Evolutionary conservation across 2,888 invertebrate genomes (phyloP).

Genomic region (Polyommatus icarus): DNA sequence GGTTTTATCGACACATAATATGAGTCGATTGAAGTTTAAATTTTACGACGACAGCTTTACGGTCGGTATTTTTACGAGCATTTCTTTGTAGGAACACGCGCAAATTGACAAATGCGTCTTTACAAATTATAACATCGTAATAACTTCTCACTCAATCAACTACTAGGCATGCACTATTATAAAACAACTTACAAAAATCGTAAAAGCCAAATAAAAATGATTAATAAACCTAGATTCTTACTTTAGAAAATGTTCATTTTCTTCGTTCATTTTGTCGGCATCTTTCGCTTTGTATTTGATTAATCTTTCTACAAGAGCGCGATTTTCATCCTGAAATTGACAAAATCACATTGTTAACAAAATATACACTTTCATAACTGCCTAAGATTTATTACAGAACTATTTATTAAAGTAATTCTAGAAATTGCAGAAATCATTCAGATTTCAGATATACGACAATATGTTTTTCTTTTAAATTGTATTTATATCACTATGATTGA

Average conservation of each 20-base stretch:
- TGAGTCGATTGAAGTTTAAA: not conserved
- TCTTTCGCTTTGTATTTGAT: constrained; percentile 96
- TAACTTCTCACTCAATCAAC: constrained; percentile 23
- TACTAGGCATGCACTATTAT: constrained; percentile 26
- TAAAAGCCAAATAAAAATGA: constrained; percentile 22
- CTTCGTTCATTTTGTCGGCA: constrained; percentile 97
- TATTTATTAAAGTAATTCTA: not conserved
- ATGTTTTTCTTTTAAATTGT: no score
- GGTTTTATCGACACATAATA: no score
- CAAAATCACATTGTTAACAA: constrained; percentile 37
- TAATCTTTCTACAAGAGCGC: constrained; percentile 90
- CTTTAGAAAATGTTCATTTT: constrained; percentile 96
- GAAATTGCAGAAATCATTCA: not conserved
- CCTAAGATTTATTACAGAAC: no score
- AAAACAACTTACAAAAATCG: constrained; percentile 23
- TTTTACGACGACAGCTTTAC: constrained; percentile 1
- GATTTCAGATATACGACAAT: no score
- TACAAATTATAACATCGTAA: constrained; percentile 13
- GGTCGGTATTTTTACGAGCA: not conserved
- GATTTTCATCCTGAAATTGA: constrained; percentile 90
- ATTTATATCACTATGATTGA: not conserved
- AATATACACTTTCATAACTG: not conserved
- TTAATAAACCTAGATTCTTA: constrained; percentile 73
- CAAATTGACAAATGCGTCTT: not conserved
- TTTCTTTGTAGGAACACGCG: not conserved